Evolutionary conservation across 2,888 invertebrate species (phyloP).

Genomic region (Lottia scabra): DNA sequence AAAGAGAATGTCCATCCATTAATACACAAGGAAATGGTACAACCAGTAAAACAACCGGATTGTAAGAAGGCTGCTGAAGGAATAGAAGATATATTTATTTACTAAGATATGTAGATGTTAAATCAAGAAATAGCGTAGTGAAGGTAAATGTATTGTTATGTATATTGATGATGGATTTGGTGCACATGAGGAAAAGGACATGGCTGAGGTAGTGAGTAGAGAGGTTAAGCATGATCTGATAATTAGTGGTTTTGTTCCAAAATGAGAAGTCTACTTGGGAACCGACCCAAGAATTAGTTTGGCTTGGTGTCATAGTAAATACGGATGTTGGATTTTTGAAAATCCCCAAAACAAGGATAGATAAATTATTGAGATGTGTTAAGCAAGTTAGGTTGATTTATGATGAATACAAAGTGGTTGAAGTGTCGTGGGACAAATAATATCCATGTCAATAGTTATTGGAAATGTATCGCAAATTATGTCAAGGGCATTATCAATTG

Average conservation of each 20-base stretch:
- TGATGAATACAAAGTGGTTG: constrained; percentile 1
- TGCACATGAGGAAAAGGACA: constrained; percentile 2
- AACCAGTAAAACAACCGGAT: no score
- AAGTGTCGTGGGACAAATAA: constrained; percentile 33
- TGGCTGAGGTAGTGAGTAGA: not conserved
- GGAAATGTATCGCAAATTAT: constrained; percentile 34
- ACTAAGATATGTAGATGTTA: constrained; percentile 25
- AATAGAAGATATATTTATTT: constrained; percentile 15
- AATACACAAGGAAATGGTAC: no score
- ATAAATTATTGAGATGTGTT: constrained; percentile 13
- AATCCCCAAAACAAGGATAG: constrained; percentile 16
- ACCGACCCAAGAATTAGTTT: constrained; percentile 12
- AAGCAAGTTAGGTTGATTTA: not conserved
- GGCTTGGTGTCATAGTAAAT: constrained; percentile 21
- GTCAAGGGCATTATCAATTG: constrained; percentile 30
- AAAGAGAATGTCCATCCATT: no score
- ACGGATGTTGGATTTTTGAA: constrained; percentile 7
- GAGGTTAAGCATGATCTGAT: constrained; percentile 18
- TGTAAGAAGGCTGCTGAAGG: no score
- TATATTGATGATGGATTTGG: constrained; percentile 32
- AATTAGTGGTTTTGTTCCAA: constrained; percentile 22
- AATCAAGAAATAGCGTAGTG: constrained; percentile 26
- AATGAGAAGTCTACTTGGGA: constrained; percentile 20
- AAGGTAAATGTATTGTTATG: constrained; percentile 27
- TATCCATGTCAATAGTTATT: constrained; percentile 32